These are phyloP conservation scores for Drosophila gaucha DNA, from an alignment of 2,888 invertebrate genomes.

Conservation along the genomic window DNA sequence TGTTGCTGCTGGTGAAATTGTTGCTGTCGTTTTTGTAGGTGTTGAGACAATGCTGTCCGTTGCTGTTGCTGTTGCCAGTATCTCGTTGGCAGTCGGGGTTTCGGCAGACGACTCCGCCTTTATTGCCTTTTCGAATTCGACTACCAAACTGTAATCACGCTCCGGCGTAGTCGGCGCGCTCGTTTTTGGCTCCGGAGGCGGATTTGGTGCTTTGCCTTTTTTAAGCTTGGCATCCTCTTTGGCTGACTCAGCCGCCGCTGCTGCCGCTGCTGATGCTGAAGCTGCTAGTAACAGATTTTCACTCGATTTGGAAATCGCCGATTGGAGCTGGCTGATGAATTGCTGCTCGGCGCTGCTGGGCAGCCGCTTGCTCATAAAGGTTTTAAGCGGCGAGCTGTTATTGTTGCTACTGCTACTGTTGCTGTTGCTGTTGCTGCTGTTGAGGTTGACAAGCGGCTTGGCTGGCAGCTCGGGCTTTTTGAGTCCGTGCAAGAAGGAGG, in stretches of 20 bases:
- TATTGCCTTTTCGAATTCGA: conserved; percentile 73
- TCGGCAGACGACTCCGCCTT: conserved; percentile 36
- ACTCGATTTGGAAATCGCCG: conserved; percentile 83
- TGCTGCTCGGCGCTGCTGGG: conserved; percentile 85
- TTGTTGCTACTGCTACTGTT: neutral
- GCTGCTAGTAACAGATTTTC: conserved; percentile 72
- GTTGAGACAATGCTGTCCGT: conserved; percentile 17
- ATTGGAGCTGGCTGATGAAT: conserved; percentile 86
- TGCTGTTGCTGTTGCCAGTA: conserved; percentile 21
- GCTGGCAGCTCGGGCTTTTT: conserved; percentile 89
- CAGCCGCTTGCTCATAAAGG: conserved; percentile 86
- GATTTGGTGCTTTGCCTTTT: conserved; percentile 92
- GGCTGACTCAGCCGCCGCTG: conserved; percentile 56
- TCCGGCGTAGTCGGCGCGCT: conserved; percentile 83
- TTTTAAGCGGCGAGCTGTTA: conserved; percentile 85
- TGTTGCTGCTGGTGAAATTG: conserved; percentile 43
- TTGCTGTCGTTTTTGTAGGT: conserved; percentile 22
- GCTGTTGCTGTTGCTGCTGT: conserved; percentile 25
- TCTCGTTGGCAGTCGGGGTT: conserved; percentile 9
- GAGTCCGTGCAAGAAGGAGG: conserved; percentile 90
- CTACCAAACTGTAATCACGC: conserved; percentile 79
- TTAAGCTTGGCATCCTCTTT: conserved; percentile 85
- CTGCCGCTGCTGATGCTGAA: conserved; percentile 30
- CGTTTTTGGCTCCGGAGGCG: conserved; percentile 85
- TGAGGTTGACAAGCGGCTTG: conserved; percentile 86